Percentiles rank a stretch among this genome's conserved stretches.
phyloP scores from a whole-genome alignment of 2,888 invertebrate genomes.

The Ommatoiulus sabulosus region DNA sequence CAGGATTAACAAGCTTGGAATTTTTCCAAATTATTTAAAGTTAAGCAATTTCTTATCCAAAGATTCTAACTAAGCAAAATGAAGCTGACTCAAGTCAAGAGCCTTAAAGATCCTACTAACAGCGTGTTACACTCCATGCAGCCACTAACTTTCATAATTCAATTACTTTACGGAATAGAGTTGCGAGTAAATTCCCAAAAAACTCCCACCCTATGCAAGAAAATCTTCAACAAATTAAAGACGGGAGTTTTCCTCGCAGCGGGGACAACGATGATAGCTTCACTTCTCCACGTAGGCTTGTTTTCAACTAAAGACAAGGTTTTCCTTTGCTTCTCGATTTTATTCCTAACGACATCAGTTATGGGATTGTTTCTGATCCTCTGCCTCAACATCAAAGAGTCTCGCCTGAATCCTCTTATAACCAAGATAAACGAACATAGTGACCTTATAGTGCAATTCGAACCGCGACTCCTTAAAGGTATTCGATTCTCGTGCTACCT shows the following conservation, averaged over 20 bases:
- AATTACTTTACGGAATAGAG: not conserved
- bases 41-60: not conserved
- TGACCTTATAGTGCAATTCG: not conserved
- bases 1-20: too few relatives aligned
- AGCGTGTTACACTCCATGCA: not conserved
- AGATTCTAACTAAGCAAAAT: not conserved
- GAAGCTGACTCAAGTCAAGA: not conserved
- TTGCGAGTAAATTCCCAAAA: not conserved
- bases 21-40: too few relatives aligned
- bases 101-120: not conserved
- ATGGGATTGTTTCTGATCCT: not conserved
- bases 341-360: not conserved
- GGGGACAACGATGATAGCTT: not conserved
- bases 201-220: not conserved
- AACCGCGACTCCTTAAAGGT: not conserved
- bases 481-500: not conserved
- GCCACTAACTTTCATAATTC: not conserved
- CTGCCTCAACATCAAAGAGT: not conserved
- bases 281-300: not conserved
- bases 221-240: not conserved
- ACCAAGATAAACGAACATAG: not conserved
- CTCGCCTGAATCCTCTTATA: not conserved
- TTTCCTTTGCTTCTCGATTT: slow-evolving; percentile 1
- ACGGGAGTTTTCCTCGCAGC: not conserved
- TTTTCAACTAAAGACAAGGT: not conserved